Evolutionary conservation across 2,888 invertebrate genomes (phyloP), one percentile per base, ranked within the genome.

Genomic region (Lepidochrysops patricia): DNA sequence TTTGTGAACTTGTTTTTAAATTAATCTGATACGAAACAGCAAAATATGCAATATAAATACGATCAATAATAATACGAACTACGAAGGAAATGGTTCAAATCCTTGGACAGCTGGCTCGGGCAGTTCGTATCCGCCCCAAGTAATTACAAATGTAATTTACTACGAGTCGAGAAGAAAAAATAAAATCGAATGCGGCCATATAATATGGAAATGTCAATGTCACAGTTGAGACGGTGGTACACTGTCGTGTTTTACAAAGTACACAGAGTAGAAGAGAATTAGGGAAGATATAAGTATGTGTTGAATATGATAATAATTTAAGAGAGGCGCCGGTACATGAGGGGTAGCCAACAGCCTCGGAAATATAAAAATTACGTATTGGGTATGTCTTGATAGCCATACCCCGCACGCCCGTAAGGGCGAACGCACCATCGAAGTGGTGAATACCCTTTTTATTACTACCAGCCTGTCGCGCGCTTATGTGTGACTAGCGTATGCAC

Each of bases 321-420:
- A 70, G 75, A 74, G 79, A 83, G 80, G 93, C 93, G 94, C 91
- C 91, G 90, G 92, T 92, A 93, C 91, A 72, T 90, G 70, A 67
- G 78, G 92, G 92, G 91, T 93, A 92, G 89, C 92, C 91, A 93
- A 93, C 94, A 90, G 92, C 93, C 93, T 91, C 93, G 74, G 90
- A 66, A 64, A 71, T 68, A 72, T 82, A 94, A 94, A 94, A 94
- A 95, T 94, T 92, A 90, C 70, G 93, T 94, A 93, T 92, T 94
- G 93, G 88, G 94, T 94, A 95, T 94, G 94, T 94, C 93, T 94
- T 94, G 94, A 94, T 94, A 79, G 84, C 93, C 94, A 94, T 94
- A 94, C 94, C 93, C 94, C 93, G 90, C 91, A 81, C 81, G 54
- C 82, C 81, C 72, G 73, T 64, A 71, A 79, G 79, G 80, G 84